phyloP scores from a whole-genome alignment of 2,113 vertebrate genomes.

The Hypanus sabinus region DNA sequence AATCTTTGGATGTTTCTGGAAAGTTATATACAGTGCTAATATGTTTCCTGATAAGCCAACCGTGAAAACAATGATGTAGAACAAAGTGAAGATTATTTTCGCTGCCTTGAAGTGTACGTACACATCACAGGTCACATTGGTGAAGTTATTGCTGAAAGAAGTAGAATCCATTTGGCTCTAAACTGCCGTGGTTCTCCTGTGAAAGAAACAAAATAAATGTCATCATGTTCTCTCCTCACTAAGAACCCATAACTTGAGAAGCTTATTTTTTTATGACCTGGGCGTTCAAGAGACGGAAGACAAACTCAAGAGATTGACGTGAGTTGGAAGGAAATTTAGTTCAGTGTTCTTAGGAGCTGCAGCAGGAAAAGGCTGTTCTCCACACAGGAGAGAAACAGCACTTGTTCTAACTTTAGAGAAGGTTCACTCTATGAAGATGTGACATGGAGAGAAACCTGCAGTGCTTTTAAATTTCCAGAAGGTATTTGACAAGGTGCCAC shows the following conservation, averaged over 20 bases:
- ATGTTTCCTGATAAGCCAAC: constrained; percentile 63
- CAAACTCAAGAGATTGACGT: neutral
- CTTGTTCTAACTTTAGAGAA: too few species aligned
- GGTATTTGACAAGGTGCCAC: too few species aligned
- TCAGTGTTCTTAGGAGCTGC: too few species aligned
- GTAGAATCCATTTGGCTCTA: neutral
- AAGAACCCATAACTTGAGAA: neutral
- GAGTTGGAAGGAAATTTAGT: neutral
- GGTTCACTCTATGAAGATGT: too few species aligned
- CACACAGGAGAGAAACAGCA: neutral
- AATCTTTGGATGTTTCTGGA: constrained; percentile 64
- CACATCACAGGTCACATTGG: constrained; percentile 61
- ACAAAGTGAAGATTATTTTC: constrained; percentile 60
- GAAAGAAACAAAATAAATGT: constrained; percentile 7
- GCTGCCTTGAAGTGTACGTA: constrained; percentile 52
- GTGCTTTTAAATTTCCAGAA: too few species aligned
- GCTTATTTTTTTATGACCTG: neutral
- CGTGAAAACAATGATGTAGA: constrained; percentile 61
- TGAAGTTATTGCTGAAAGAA: rapidly evolving
- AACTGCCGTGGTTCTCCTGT: neutral
- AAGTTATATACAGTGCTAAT: constrained; percentile 65
- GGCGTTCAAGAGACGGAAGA: neutral
- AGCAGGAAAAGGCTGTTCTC: neutral
- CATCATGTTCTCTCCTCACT: neutral
- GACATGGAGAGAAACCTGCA: too few species aligned